Evolutionary conservation across 2,797 vertebrate species (phyloP).

Genomic region (Falco berigora): DNA sequence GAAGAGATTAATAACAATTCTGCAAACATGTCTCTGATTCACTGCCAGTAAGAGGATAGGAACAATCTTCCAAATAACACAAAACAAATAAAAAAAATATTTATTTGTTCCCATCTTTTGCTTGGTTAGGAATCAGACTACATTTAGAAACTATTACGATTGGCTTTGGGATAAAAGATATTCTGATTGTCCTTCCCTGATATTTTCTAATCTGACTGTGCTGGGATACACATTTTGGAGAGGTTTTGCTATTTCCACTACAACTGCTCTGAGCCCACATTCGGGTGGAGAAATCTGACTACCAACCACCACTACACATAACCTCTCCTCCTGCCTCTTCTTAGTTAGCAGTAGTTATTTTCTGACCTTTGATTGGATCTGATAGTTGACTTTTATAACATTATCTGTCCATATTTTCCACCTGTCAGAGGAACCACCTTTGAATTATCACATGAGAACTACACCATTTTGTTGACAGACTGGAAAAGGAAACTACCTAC

Average conservation of each 20-base stretch:
- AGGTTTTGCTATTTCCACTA: background rate
- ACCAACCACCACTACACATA: too few relatives aligned
- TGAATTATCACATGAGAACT: background rate
- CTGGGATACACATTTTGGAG: background rate
- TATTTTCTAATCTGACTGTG: background rate
- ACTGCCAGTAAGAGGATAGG: background rate
- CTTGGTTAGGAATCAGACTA: background rate
- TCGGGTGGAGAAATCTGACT: background rate
- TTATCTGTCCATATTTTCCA: background rate
- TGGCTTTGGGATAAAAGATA: slow-evolving; percentile 6
- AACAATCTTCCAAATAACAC: background rate
- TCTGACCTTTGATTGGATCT: background rate
- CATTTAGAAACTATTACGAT: background rate
- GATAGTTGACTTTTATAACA: background rate
- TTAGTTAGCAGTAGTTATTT: background rate
- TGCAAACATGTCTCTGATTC: background rate
- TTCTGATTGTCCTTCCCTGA: background rate
- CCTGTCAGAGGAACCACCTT: background rate
- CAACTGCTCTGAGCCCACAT: background rate
- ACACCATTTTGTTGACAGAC: background rate
- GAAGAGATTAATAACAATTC: background rate
- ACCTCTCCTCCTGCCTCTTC: background rate
- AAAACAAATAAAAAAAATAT: background rate
- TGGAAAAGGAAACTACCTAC: background rate
- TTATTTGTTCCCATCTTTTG: background rate